Conservation (phyloP, 30 jellyfish, hydroid and myxozoan genomes). For the Cassiopea xamachana region DNA sequence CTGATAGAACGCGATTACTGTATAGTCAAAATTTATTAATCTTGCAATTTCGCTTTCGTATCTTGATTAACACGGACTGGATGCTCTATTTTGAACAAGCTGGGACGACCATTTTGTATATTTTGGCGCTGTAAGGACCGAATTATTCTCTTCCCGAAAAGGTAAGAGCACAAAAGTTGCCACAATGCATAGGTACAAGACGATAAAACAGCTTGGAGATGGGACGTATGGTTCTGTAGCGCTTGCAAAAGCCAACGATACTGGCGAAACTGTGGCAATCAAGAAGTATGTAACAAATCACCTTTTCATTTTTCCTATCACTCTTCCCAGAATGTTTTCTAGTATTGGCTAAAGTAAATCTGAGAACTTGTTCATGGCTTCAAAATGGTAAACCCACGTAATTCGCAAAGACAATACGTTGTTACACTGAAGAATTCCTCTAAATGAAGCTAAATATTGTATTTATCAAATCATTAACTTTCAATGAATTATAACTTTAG, state of each 20-base stretch:
- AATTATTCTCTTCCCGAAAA: not conserved
- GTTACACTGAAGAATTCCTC: too few species aligned
- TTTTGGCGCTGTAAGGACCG: not conserved
- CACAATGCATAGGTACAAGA: slow-evolving; percentile 96
- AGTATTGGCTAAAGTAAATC: not conserved
- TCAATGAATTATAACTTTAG: too few species aligned
- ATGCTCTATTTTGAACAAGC: not conserved
- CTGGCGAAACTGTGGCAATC: slow-evolving; percentile 97
- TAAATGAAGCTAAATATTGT: too few species aligned
- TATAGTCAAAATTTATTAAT: not conserved
- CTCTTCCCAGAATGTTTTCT: too few species aligned
- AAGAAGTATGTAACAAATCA: slow-evolving; percentile 67
- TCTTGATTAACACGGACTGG: not conserved
- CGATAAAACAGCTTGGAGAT: slow-evolving; percentile 92
- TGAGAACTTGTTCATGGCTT: not conserved
- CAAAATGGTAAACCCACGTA: too few species aligned
- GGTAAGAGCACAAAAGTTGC: not conserved
- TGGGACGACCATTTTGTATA: not conserved
- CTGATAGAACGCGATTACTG: not conserved
- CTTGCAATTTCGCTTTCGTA: not conserved
- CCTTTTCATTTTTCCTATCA: not conserved
- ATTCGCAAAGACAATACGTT: too few species aligned
- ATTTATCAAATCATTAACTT: too few species aligned
- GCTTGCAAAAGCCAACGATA: slow-evolving; percentile 86
- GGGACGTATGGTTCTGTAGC: slow-evolving; percentile 98